Base-by-base conservation (phyloP, 2,113 vertebrate species). In the Eidolon helvum region DNA sequence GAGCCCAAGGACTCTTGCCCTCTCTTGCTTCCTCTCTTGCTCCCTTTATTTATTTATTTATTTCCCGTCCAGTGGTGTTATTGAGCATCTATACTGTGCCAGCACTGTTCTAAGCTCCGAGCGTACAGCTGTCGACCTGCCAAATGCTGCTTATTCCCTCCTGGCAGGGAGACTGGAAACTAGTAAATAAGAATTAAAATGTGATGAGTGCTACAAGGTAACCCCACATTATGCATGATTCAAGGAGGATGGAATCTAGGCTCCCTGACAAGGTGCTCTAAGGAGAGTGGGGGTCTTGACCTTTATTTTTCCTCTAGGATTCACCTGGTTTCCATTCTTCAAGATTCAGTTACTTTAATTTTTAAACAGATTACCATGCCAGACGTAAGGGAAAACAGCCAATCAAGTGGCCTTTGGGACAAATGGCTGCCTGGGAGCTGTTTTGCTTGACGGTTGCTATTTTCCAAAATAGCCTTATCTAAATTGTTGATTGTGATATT, bases 171-270 rank as follows among this genome's bases (percentile, higher is more conserved):
- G 59, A n/a, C 2, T 14, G 33, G 38, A 35, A 38, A 26, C 24
- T 8, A 48, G 24, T 35, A 8, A 10, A 4, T 18, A 15, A 66
- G 66, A 48, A 21, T 2, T 33, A 57, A 21, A 53, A 28, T 6
- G 21, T 33, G 19, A 21, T 4, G 1, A 33, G 30, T 3, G 10
- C 55, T 30, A 0, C 5, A 2, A 0, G n/a, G 3, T 1, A 4
- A 38, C 48, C 84, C 12, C 10, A 2, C 0, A 1, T 50, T 45
- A 24, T 0, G 28, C 75, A 14, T 26, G 19, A 0, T 1, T 26
- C 22, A 12, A 7, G 82, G 28, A 78, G 26, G 22, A 0, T 0
- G 0, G 28, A 12, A 11, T 4, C 38, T 0, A 4, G 16, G 59
- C 38, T 45, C 68, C 69, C 12, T 1, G 40, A 24, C 57, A 28